Conservation (phyloP, 53 echinoderm and acorn worm species). For the Patiria pectinifera region DNA sequence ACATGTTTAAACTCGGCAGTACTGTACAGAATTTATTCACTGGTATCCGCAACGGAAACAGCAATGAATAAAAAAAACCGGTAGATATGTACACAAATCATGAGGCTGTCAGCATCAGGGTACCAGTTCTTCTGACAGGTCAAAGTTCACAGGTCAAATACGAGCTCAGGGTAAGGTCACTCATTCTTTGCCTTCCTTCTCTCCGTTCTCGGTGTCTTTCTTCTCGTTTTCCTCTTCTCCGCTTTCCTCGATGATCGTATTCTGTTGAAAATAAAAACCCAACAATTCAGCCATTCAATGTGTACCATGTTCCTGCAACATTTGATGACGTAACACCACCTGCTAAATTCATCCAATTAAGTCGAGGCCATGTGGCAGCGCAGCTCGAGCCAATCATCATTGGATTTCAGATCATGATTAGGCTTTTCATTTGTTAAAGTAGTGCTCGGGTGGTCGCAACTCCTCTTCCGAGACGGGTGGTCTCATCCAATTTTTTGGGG, state of each 20-base stretch:
- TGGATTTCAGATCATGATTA: too few relatives aligned
- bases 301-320: too few relatives aligned
- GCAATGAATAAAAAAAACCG: background rate
- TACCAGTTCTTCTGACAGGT: background rate
- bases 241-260: conserved; percentile 60
- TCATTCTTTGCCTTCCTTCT: conserved; percentile 72
- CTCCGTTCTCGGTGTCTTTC: conserved; percentile 85
- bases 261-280: conserved; percentile 9
- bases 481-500: too few relatives aligned
- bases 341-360: too few relatives aligned
- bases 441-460: too few relatives aligned
- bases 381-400: too few relatives aligned
- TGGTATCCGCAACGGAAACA: background rate
- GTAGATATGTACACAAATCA: background rate
- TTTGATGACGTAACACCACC: too few relatives aligned
- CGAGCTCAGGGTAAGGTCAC: background rate
- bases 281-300: background rate
- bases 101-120: background rate
- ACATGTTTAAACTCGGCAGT: background rate
- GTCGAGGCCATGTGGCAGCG: too few relatives aligned
- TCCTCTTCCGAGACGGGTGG: too few relatives aligned
- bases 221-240: conserved; percentile 81
- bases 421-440: too few relatives aligned
- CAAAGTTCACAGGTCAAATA: background rate
- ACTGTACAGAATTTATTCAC: background rate